Evolutionary conservation across 2,113 vertebrate species (phyloP).

Genomic region (Uropsilus gracilis): DNA sequence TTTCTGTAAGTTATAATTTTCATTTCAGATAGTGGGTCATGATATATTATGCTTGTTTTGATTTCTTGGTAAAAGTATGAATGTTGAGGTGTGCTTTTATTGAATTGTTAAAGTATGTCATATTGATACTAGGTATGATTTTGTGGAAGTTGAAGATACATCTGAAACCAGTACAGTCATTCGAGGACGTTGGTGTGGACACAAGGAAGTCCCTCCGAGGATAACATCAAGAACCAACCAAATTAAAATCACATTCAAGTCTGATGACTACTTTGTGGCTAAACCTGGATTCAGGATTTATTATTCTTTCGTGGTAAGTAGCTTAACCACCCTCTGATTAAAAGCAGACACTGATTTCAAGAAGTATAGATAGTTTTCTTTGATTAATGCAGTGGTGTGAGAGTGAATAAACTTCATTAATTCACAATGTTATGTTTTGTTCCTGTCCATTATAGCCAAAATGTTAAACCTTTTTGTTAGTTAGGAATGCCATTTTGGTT

Average conservation of each 20-base stretch:
- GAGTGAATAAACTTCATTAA: constrained; percentile 30
- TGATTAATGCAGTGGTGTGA: constrained; percentile 23
- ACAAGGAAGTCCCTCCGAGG: constrained; percentile 91
- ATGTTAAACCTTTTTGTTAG: not conserved
- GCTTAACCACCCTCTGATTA: not conserved
- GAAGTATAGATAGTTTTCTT: constrained; percentile 30
- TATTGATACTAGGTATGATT: constrained; percentile 92
- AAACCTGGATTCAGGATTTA: constrained; percentile 98
- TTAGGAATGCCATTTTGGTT: not conserved
- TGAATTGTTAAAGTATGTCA: constrained; percentile 20
- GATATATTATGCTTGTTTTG: not conserved
- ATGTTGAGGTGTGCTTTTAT: constrained; percentile 41
- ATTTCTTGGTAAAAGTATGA: constrained; percentile 25
- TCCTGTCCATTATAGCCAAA: not conserved
- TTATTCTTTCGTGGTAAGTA: constrained; percentile 95
- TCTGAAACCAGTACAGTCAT: constrained; percentile 93
- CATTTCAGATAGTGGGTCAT: constrained; percentile 7
- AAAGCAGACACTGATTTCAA: constrained; percentile 15
- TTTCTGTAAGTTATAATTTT: constrained; percentile 1
- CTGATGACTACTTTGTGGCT: constrained; percentile 97
- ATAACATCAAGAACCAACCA: constrained; percentile 94
- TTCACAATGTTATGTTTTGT: not conserved
- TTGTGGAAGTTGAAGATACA: constrained; percentile 96
- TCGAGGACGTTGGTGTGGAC: constrained; percentile 97
- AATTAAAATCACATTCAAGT: constrained; percentile 97